phyloP scores from a whole-genome alignment of 2,797 vertebrate genomes.

The Leptatherina wallacei region DNA sequence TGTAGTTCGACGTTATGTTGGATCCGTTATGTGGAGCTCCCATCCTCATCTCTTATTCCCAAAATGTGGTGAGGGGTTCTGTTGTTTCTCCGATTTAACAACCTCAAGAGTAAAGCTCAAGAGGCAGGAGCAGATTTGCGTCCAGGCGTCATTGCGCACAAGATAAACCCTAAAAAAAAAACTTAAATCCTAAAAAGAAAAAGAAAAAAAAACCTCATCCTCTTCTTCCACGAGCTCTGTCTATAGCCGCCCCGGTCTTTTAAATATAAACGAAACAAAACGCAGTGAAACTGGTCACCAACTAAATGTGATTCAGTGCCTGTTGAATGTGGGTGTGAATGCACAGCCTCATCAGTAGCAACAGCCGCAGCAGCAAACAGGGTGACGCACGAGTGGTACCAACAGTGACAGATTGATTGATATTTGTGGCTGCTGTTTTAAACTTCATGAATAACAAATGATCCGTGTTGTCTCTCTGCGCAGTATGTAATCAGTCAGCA shows the following conservation, averaged over 20 bases:
- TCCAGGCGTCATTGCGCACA: conserved; percentile 45
- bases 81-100: conserved; percentile 15
- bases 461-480: background rate
- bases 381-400: conserved; percentile 73
- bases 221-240: background rate
- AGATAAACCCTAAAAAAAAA: conserved; percentile 10
- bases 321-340: conserved; percentile 65
- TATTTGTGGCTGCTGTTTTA: conserved; percentile 52
- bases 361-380: conserved; percentile 50
- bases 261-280: background rate
- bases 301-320: conserved; percentile 35
- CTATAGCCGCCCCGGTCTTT: background rate
- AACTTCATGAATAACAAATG: conserved; percentile 65
- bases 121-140: background rate
- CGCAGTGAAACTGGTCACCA: background rate
- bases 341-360: conserved; percentile 29
- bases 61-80: background rate
- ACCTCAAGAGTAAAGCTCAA: conserved; percentile 15
- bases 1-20: conserved; percentile 82
- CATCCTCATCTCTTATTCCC: conserved; percentile 61
- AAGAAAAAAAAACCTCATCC: background rate
- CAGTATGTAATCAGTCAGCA: conserved; percentile 16
- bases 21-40: conserved; percentile 74
- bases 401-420: conserved; percentile 62
- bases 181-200: background rate